These are phyloP conservation scores for Tachysurus vachellii DNA, from an alignment of 2,113 vertebrate genomes.

Conservation along the genomic window DNA sequence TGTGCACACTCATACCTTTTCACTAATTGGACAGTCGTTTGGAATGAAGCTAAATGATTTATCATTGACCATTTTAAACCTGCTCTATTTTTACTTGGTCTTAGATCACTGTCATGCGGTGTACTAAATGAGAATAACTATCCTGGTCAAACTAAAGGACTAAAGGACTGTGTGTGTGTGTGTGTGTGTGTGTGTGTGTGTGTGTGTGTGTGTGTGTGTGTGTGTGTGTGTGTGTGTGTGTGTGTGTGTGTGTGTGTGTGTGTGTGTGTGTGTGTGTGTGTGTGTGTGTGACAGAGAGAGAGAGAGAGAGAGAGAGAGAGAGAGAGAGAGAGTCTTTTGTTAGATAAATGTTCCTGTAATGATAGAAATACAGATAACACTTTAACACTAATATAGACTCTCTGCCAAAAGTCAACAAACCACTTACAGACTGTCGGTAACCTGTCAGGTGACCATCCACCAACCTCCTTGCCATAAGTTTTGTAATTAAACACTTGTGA, in stretches of 20 bases:
- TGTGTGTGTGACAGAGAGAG: no score
- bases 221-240: neutral
- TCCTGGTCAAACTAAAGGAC: neutral
- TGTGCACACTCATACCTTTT: slow-evolving; percentile 39
- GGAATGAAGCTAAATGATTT: slow-evolving; percentile 32
- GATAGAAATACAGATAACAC: neutral
- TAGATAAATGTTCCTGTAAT: neutral
- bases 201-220: no score
- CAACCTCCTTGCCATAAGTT: neutral
- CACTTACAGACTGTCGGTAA: neutral
- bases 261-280: no score
- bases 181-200: neutral
- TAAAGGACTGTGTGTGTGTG: slow-evolving; percentile 23
- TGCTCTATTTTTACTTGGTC: slow-evolving; percentile 39
- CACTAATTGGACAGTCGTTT: slow-evolving; percentile 33
- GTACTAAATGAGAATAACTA: slow-evolving; percentile 35
- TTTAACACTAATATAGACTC: neutral
- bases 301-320: no score
- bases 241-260: neutral
- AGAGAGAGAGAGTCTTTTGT: neutral
- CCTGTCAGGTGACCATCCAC: neutral
- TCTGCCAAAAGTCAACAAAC: neutral
- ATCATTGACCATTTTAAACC: slow-evolving; percentile 43
- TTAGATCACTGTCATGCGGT: slow-evolving; percentile 28
- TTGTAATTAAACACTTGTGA: neutral